phyloP scores from a whole-genome alignment of 2,888 invertebrate species.

The Nemapogon koenigi region DNA sequence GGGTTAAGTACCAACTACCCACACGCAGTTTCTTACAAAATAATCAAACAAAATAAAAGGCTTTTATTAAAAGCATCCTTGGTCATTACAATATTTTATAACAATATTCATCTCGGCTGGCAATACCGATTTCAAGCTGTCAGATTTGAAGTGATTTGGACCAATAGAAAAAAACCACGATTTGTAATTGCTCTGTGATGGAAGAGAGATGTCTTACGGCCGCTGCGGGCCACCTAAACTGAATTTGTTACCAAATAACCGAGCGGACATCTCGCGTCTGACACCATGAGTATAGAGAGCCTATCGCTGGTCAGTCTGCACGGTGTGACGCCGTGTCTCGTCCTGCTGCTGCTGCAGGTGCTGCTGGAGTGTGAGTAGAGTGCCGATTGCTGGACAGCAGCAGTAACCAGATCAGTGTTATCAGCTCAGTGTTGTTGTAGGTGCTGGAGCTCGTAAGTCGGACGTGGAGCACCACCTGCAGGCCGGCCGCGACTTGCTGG shows the following conservation, averaged over 20 bases:
- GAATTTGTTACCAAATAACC: constrained; percentile 29
- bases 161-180: constrained; percentile 64
- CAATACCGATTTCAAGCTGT: too few relatives aligned
- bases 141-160: constrained; percentile 66
- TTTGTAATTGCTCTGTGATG: constrained; percentile 57
- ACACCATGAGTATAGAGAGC: too few relatives aligned
- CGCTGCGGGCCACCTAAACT: too few relatives aligned
- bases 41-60: too few relatives aligned
- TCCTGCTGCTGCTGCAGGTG: constrained; percentile 71
- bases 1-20: too few relatives aligned
- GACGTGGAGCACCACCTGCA: constrained; percentile 95
- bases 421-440: constrained; percentile 50
- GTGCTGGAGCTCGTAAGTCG: constrained; percentile 71
- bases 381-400: constrained; percentile 6
- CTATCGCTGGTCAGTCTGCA: too few relatives aligned
- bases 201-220: constrained; percentile 39
- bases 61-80: too few relatives aligned
- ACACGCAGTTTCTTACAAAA: too few relatives aligned
- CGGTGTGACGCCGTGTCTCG: constrained; percentile 69
- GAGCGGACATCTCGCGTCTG: too few relatives aligned
- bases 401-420: too few relatives aligned
- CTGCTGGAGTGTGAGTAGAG: constrained; percentile 69
- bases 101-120: too few relatives aligned
- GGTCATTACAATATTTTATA: too few relatives aligned
- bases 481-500: constrained; percentile 89